Evolutionary conservation across 2,113 vertebrate species (phyloP).

Genomic region (rabbit (Oryctolagus cuniculus)): DNA sequence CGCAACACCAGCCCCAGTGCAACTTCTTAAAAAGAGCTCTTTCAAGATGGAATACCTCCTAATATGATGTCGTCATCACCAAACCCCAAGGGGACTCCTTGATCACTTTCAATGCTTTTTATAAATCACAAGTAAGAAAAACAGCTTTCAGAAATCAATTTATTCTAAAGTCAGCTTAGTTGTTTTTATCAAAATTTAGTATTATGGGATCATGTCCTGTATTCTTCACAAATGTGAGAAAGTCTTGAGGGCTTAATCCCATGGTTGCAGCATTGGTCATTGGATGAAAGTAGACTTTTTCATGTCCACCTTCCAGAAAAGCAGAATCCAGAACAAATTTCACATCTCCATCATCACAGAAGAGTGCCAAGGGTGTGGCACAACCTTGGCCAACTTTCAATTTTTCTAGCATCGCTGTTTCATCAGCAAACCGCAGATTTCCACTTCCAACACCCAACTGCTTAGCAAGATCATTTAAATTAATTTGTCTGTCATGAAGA

Average conservation of each 20-base stretch:
- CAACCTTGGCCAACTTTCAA: slow-evolving; percentile 94
- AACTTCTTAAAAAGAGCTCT: neutral
- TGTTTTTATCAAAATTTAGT: slow-evolving; percentile 84
- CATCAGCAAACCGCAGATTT: slow-evolving; percentile 95
- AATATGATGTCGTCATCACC: slow-evolving; percentile 10
- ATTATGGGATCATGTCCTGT: slow-evolving; percentile 93
- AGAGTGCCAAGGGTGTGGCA: slow-evolving; percentile 93
- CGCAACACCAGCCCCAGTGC: neutral
- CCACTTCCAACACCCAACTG: slow-evolving; percentile 93
- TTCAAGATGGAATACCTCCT: slow-evolving; percentile 33
- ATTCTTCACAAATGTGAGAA: slow-evolving; percentile 92
- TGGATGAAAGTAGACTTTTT: slow-evolving; percentile 94
- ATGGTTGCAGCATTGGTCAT: slow-evolving; percentile 95
- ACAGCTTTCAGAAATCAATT: slow-evolving; percentile 47
- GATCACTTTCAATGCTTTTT: slow-evolving; percentile 24
- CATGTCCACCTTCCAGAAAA: slow-evolving; percentile 90
- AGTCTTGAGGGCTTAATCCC: slow-evolving; percentile 92
- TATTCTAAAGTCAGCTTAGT: slow-evolving; percentile 48
- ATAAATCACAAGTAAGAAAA: slow-evolving; percentile 46
- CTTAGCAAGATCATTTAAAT: slow-evolving; percentile 95
- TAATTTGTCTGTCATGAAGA: slow-evolving; percentile 92
- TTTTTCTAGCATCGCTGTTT: slow-evolving; percentile 93
- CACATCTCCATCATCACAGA: slow-evolving; percentile 92
- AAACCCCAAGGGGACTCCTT: neutral
- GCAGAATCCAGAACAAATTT: slow-evolving; percentile 92